Percentiles rank a stretch among this genome's conserved stretches.
Evolutionary conservation across 2,888 invertebrate species (phyloP).

Genomic region (Apotomis turbidana): DNA sequence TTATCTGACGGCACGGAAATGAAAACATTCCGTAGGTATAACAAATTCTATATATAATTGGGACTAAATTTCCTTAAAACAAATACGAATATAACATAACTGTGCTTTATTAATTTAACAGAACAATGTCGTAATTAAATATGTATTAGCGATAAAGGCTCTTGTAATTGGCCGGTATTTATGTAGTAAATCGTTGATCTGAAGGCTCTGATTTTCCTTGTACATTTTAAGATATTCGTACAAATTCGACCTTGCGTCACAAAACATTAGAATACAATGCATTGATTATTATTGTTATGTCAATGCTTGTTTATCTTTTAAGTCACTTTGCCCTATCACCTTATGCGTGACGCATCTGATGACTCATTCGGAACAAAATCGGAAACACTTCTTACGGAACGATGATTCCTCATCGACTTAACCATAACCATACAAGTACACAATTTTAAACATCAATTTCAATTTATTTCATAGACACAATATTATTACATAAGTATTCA

Average conservation of each 20-base stretch:
- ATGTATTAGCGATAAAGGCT: too few relatives aligned
- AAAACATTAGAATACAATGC: constrained; percentile 30
- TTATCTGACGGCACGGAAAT: too few relatives aligned
- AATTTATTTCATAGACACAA: too few relatives aligned
- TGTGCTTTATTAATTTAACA: too few relatives aligned
- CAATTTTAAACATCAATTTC: too few relatives aligned
- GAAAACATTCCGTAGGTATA: too few relatives aligned
- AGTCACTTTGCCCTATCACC: constrained; percentile 21
- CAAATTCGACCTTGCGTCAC: constrained; percentile 14
- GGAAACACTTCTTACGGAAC: not conserved
- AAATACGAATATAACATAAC: too few relatives aligned
- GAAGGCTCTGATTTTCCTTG: not conserved
- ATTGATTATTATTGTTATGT: constrained; percentile 13
- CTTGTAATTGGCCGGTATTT: too few relatives aligned
- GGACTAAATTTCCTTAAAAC: too few relatives aligned
- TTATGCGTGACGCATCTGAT: constrained; percentile 23
- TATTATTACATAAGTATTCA: too few relatives aligned
- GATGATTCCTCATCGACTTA: not conserved
- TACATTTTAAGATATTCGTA: not conserved
- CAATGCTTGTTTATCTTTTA: constrained; percentile 20
- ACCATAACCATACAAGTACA: not conserved
- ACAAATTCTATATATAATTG: too few relatives aligned
- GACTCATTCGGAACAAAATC: constrained; percentile 22
- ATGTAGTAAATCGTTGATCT: not conserved
- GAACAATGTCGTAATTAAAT: too few relatives aligned